phyloP scores from a whole-genome alignment of 2,113 vertebrate species.

The Lepisosteus osseus region DNA sequence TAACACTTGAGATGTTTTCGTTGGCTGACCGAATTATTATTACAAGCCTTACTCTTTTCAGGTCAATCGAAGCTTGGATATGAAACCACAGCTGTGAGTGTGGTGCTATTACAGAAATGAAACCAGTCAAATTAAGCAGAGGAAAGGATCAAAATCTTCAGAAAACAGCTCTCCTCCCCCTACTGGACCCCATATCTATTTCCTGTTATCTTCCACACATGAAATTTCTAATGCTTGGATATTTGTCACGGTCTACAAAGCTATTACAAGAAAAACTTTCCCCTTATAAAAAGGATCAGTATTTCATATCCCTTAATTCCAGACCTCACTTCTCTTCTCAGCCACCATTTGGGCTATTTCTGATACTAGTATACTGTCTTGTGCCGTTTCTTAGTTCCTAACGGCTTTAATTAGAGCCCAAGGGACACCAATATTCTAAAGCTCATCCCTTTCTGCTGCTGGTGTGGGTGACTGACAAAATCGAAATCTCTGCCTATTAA shows the following conservation, averaged over 20 bases:
- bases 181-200: constrained; percentile 63
- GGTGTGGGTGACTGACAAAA: constrained; percentile 17
- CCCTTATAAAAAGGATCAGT: constrained; percentile 5
- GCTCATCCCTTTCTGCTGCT: constrained; percentile 31
- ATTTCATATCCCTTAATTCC: constrained; percentile 46
- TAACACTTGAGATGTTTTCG: too few species aligned
- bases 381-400: constrained; percentile 38
- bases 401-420: constrained; percentile 45
- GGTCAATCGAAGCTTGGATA: too few species aligned
- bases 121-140: too few species aligned
- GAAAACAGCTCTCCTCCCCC: constrained; percentile 62
- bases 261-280: constrained; percentile 51
- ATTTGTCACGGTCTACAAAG: constrained; percentile 70
- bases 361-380: constrained; percentile 28
- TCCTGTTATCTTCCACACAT: constrained; percentile 69
- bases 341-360: constrained; percentile 38
- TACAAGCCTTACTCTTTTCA: too few species aligned
- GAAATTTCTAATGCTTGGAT: constrained; percentile 69
- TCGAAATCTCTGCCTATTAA: too few species aligned
- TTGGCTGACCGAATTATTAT: too few species aligned
- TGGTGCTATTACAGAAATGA: too few species aligned
- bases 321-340: constrained; percentile 21
- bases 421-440: constrained; percentile 14
- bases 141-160: constrained; percentile 45
- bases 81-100: too few species aligned